These are phyloP conservation scores for Epizoanthus scotinus DNA, from an alignment of 92 coral and sea anemone species.

Conservation along the genomic window DNA sequence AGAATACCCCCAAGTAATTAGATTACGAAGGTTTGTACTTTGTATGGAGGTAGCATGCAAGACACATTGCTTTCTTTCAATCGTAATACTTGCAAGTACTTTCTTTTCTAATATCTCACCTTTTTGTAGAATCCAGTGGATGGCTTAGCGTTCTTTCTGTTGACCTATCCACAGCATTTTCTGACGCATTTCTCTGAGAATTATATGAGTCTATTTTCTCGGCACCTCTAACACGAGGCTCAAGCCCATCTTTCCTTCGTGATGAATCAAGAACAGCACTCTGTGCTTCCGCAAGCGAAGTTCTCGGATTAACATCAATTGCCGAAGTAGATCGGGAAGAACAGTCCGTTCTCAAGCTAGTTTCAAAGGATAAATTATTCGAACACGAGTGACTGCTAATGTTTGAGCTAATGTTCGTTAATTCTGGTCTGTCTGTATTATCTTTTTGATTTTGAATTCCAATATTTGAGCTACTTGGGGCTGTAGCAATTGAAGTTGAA, in stretches of 20 bases:
- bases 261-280: conserved; percentile 11
- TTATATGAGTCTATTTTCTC: conserved; percentile 33
- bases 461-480: conserved; percentile 37
- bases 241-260: conserved; percentile 38
- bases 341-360: conserved; percentile 25
- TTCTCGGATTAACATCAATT: conserved; percentile 38
- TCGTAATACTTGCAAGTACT: not conserved
- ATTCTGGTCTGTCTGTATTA: conserved; percentile 41
- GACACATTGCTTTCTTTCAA: not conserved
- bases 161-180: conserved; percentile 25
- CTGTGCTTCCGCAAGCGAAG: conserved; percentile 25
- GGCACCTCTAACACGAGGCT: conserved; percentile 27
- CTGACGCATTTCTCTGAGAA: conserved; percentile 35
- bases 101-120: conserved; percentile 6
- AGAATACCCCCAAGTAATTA: conserved; percentile 4
- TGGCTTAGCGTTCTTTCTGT: conserved; percentile 9
- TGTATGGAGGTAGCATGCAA: conserved; percentile 6
- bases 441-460: conserved; percentile 41
- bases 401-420: conserved; percentile 36
- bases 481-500: conserved; percentile 64
- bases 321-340: conserved; percentile 31
- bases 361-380: conserved; percentile 25
- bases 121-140: conserved; percentile 19
- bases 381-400: conserved; percentile 31
- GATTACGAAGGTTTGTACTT: conserved; percentile 6